Base-by-base conservation (phyloP, 2,888 invertebrate species). In the Capitulum mitella region DNA sequence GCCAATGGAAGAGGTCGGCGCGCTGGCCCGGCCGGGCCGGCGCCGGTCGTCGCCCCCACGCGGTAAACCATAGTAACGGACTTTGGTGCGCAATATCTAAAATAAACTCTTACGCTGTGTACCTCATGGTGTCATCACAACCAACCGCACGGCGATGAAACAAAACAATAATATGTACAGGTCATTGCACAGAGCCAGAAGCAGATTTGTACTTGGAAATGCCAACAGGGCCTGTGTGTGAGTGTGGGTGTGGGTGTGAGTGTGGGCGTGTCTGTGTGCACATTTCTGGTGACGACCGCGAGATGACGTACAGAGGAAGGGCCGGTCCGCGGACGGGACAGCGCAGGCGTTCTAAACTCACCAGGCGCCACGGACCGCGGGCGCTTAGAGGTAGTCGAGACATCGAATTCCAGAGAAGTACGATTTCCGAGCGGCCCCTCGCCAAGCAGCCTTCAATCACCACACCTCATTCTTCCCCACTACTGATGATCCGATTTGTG, bases 161-260 rank as follows among this genome's bases (percentile, higher is more conserved):
- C 64, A 64, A 64, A 64, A 64, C 64, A 64, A 64, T 64, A 2
- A 64, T 64, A 64, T 64, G 37, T 64, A 64, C 64, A 64, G 34
- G 34, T 64, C 64, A 64, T 64, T 64, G 64, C 64, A 64, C 64
- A 64, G 64, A 37, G 64, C 64, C 64, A 64, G 64, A 37, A 64
- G 64, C 64, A n/a, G 64, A 64, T 64, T 64, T 64, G 64, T 64
- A 64, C 64, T 64, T 64, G 64, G 64, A 64, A 64, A 64, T 64
- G 64, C 64, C 64, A 64, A 64, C 64, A 37, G 64, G 64, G 64
- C 32, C 64, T 64, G 64, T 64, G 64, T 64, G 64, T 37, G 54
- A 54, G 54, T 26, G 8, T 8, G 54, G 54, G 26, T 19, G 54
- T 22, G 26, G 54, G 54, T 26, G 26, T 22, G 54, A 19, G 54